Conservation (phyloP, 2,797 vertebrate genomes). For the Danio aesculapii region DNA sequence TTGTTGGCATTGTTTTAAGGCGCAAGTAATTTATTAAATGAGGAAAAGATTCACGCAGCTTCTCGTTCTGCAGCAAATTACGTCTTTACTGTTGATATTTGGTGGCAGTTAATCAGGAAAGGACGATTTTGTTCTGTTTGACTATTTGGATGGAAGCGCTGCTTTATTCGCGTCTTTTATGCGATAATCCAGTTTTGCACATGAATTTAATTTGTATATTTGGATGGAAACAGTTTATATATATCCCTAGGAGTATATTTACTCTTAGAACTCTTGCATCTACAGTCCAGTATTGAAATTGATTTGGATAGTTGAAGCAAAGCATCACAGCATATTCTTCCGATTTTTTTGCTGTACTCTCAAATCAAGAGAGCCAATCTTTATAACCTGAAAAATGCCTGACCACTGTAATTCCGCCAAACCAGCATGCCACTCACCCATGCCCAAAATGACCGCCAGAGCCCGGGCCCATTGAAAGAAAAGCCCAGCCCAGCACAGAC, state of each 20-base stretch:
- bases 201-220: no score
- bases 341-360: not conserved
- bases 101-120: no score
- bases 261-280: not conserved
- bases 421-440: constrained; percentile 14
- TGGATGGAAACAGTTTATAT: not conserved
- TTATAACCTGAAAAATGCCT: not conserved
- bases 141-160: no score
- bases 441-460: constrained; percentile 52
- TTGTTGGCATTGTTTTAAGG: no score
- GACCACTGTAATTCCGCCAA: constrained; percentile 26
- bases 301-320: not conserved
- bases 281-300: not conserved
- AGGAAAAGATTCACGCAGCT: no score
- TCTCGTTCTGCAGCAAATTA: no score
- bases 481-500: constrained; percentile 56
- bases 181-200: no score
- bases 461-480: constrained; percentile 47
- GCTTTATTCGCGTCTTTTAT: no score
- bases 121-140: no score
- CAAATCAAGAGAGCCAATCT: not conserved
- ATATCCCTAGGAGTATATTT: not conserved
- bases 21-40: no score
- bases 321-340: not conserved
- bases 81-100: no score